These are phyloP conservation scores for Thelaira solivaga DNA, from an alignment of 2,888 invertebrate species.

Conservation along the genomic window DNA sequence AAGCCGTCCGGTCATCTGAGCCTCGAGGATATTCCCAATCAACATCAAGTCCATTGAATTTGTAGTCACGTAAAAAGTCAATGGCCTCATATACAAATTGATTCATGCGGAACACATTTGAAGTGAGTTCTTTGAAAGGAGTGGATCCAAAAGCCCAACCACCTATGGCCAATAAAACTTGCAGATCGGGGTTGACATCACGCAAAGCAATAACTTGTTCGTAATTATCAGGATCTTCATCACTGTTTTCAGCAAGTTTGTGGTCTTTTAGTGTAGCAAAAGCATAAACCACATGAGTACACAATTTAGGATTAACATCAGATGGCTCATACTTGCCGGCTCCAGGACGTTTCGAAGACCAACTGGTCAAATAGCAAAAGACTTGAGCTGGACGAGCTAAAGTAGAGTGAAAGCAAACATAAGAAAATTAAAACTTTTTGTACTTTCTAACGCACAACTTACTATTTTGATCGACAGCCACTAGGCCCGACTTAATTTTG, in stretches of 20 bases:
- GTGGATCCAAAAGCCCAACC: constrained; percentile 98
- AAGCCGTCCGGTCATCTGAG: constrained; percentile 89
- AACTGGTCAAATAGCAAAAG: constrained; percentile 97
- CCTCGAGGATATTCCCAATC: constrained; percentile 97
- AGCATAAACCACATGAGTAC: constrained; percentile 96
- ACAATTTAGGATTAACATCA: constrained; percentile 90
- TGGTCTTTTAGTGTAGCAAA: constrained; percentile 94
- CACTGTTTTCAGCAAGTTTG: constrained; percentile 86
- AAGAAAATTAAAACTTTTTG: not conserved
- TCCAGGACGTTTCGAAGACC: constrained; percentile 95
- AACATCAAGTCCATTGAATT: constrained; percentile 94
- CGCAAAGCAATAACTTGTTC: constrained; percentile 89
- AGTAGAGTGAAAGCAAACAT: constrained; percentile 61
- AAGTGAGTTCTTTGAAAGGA: constrained; percentile 94
- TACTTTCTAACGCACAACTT: constrained; percentile 71
- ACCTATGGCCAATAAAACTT: constrained; percentile 91
- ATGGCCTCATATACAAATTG: constrained; percentile 97
- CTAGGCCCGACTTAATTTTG: constrained; percentile 79
- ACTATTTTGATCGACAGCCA: constrained; percentile 81
- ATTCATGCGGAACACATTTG: constrained; percentile 94
- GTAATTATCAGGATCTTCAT: constrained; percentile 91
- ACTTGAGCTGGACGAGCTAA: constrained; percentile 90
- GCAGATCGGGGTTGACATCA: constrained; percentile 91
- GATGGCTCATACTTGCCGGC: constrained; percentile 92
- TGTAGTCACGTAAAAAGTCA: constrained; percentile 92